phyloP scores from a whole-genome alignment of 2,888 invertebrate species.

The Carcina quercana region DNA sequence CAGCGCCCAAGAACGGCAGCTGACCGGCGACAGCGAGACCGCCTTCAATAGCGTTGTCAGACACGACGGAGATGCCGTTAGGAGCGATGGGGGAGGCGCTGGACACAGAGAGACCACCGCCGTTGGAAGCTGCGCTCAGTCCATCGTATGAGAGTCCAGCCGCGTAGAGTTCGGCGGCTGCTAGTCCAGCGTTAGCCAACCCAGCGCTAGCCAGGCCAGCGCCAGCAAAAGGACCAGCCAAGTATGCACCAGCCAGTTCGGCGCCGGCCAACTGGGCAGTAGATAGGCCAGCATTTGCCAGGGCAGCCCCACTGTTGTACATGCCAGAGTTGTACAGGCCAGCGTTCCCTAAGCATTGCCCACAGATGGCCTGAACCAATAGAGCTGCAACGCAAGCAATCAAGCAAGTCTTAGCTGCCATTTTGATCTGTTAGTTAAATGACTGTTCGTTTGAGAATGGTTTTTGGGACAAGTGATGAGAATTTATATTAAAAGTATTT shows the following conservation, averaged over 20 bases:
- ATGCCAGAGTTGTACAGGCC: conserved; percentile 1
- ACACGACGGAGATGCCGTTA: conserved; percentile 21
- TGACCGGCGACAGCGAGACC: conserved; percentile 20
- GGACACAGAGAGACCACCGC: background rate
- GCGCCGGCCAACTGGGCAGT: background rate
- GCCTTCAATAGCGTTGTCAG: conserved; percentile 27
- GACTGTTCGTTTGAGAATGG: no score
- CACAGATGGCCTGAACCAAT: conserved; percentile 6
- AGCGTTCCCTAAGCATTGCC: conserved; percentile 4
- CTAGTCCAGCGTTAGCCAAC: background rate
- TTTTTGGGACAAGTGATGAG: no score
- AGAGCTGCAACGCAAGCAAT: background rate
- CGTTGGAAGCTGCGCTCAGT: background rate
- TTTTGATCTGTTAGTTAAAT: no score
- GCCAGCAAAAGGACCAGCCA: background rate
- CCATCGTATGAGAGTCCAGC: background rate
- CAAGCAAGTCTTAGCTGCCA: background rate
- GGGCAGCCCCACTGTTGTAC: background rate
- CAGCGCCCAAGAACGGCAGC: conserved; percentile 22
- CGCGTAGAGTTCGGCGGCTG: background rate
- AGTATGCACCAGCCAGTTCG: background rate
- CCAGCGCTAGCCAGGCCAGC: background rate
- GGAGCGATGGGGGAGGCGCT: conserved; percentile 21
- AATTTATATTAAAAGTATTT: no score
- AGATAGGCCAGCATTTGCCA: conserved; percentile 3